These are phyloP conservation scores for Cydia strobilella DNA, from an alignment of 1,140 invertebrate species.

Conservation along the genomic window DNA sequence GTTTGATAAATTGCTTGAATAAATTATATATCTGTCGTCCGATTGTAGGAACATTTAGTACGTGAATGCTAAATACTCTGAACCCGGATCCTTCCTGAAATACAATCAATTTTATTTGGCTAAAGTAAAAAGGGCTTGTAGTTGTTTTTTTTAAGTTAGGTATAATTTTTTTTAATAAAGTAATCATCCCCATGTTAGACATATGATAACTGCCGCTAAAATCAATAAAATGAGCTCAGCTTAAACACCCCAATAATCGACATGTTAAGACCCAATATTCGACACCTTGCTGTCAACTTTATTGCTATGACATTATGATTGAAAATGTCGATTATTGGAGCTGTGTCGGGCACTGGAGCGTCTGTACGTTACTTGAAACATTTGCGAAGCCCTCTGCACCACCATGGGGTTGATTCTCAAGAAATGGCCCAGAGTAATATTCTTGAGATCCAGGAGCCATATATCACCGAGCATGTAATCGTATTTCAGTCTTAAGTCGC, in stretches of 20 bases:
- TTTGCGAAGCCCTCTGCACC: conserved; percentile 52
- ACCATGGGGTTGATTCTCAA: conserved; percentile 50
- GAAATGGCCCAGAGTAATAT: conserved; percentile 51
- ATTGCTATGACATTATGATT: too few relatives aligned
- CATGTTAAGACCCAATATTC: too few relatives aligned
- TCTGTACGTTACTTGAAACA: conserved; percentile 54
- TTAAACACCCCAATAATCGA: too few relatives aligned
- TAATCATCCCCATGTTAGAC: too few relatives aligned
- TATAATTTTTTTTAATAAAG: too few relatives aligned
- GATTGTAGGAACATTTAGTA: conserved; percentile 46
- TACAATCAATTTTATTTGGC: neutral
- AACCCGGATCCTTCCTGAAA: conserved; percentile 60
- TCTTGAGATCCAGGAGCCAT: conserved; percentile 59
- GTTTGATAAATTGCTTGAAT: conserved; percentile 71
- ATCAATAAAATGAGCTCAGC: too few relatives aligned
- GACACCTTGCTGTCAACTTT: too few relatives aligned
- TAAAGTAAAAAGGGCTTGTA: too few relatives aligned
- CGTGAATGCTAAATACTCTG: conserved; percentile 51
- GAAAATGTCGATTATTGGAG: too few relatives aligned
- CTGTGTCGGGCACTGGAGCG: too few relatives aligned
- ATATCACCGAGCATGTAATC: conserved; percentile 64
- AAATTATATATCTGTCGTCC: conserved; percentile 45
- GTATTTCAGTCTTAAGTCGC: conserved; percentile 53
- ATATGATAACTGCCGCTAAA: too few relatives aligned
- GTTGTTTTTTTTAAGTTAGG: neutral